These are phyloP conservation scores for Cephus rjabovi DNA, from an alignment of 2,888 invertebrate genomes.

Conservation along the genomic window DNA sequence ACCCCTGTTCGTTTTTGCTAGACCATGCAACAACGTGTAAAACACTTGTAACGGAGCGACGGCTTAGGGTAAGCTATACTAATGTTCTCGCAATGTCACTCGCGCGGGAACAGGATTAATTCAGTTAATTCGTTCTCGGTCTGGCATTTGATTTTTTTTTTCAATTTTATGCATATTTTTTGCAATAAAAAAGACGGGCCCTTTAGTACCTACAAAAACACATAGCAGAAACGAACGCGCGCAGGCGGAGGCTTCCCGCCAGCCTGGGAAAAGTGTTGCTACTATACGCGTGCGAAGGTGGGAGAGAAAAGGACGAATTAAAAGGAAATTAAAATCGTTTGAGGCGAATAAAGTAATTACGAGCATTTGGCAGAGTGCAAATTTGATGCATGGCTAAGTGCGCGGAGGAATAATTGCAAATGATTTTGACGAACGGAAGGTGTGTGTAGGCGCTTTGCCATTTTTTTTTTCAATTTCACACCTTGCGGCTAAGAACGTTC, in stretches of 20 bases:
- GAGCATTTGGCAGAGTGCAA: background rate
- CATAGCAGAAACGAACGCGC: slow-evolving; percentile 5
- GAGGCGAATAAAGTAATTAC: background rate
- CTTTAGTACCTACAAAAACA: background rate
- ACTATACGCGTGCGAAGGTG: background rate
- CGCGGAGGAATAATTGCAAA: background rate
- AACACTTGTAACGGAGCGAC: slow-evolving; percentile 62
- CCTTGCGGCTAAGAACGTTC: slow-evolving; percentile 39
- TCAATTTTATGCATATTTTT: background rate
- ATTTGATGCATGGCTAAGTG: background rate
- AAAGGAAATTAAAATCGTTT: background rate
- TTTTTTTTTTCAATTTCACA: slow-evolving; percentile 37
- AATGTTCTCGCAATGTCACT: slow-evolving; percentile 60
- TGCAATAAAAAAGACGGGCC: background rate
- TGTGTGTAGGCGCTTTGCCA: background rate
- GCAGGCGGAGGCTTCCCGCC: background rate
- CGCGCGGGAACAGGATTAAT: slow-evolving; percentile 59
- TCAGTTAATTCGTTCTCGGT: slow-evolving; percentile 58
- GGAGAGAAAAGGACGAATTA: background rate
- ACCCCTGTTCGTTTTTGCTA: slow-evolving; percentile 52
- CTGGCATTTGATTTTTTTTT: slow-evolving; percentile 32
- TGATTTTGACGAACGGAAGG: slow-evolving; percentile 63
- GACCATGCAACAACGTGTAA: slow-evolving; percentile 59
- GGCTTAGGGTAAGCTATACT: slow-evolving; percentile 54
- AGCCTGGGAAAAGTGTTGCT: background rate